These are phyloP conservation scores for Drosophila macrothrix DNA, from an alignment of 2,888 invertebrate species.

Conservation along the genomic window DNA sequence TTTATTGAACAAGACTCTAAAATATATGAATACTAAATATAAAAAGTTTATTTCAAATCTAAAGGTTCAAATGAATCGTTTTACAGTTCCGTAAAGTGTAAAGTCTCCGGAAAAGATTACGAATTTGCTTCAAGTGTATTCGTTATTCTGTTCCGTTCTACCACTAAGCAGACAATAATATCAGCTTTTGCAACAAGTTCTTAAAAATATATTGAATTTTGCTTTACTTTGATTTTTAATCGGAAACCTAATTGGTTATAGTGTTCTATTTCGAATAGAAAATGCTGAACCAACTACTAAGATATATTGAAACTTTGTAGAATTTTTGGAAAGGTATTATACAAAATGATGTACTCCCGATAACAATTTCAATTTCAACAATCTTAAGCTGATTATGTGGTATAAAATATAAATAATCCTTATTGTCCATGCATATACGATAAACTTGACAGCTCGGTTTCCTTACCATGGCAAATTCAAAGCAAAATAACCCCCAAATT, in stretches of 20 bases:
- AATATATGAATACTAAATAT: fast-evolving
- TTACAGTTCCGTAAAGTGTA: not conserved
- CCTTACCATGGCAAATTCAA: not conserved
- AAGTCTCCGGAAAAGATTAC: not conserved
- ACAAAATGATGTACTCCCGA: not conserved
- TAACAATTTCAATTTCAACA: not conserved
- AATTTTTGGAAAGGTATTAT: not conserved
- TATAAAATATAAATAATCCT: slow-evolving; percentile 1
- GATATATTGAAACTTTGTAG: not conserved
- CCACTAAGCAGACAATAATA: not conserved
- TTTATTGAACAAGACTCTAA: not conserved
- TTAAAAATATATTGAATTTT: not conserved
- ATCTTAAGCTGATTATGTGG: slow-evolving; percentile 1
- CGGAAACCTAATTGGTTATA: not conserved
- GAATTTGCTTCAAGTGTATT: not conserved
- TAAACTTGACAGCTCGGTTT: not conserved
- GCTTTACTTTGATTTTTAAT: not conserved
- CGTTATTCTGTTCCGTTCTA: not conserved
- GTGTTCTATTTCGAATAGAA: not conserved
- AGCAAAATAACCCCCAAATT: slow-evolving; percentile 33
- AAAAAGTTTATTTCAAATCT: not conserved
- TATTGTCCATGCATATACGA: not conserved
- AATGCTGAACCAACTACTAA: not conserved
- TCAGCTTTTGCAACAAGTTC: not conserved
- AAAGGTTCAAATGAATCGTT: not conserved